Percentiles rank a stretch among this genome's conserved stretches.
These are phyloP conservation scores for Oreonectes daqikongensis DNA, from an alignment of 2,797 vertebrate species.

Conservation along the genomic window DNA sequence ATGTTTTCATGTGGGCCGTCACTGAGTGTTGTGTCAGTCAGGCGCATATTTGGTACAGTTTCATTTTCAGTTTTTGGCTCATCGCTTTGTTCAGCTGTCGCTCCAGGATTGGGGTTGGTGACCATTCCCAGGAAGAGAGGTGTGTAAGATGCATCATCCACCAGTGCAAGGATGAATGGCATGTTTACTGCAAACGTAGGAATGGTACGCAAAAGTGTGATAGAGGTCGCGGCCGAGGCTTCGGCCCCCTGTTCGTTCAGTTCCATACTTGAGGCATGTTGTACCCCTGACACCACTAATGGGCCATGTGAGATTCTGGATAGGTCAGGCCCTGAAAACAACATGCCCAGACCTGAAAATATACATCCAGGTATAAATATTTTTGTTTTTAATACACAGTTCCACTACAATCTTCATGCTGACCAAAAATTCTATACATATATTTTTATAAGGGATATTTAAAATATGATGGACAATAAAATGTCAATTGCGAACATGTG, in stretches of 20 bases:
- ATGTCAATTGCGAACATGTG: not conserved
- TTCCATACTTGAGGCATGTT: conserved; percentile 84
- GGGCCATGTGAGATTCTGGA: conserved; percentile 76
- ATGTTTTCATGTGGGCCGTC: conserved; percentile 46
- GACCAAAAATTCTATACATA: conserved; percentile 3
- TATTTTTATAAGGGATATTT: too few relatives aligned
- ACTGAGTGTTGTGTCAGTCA: conserved; percentile 46
- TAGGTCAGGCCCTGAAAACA: conserved; percentile 83
- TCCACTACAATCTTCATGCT: not conserved
- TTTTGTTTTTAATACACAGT: too few relatives aligned
- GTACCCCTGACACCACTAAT: conserved; percentile 80
- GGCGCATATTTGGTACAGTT: conserved; percentile 31
- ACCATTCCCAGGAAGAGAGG: conserved; percentile 87
- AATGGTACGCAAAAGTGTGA: conserved; percentile 78
- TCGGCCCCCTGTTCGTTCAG: conserved; percentile 86
- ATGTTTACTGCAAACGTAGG: conserved; percentile 83
- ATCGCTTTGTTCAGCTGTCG: conserved; percentile 49
- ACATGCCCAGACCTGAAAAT: conserved; percentile 81
- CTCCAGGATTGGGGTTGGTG: conserved; percentile 82
- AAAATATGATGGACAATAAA: not conserved
- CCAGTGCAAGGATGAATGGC: conserved; percentile 85
- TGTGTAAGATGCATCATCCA: conserved; percentile 78
- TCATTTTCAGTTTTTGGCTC: conserved; percentile 46
- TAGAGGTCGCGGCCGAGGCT: conserved; percentile 80
- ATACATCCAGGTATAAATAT: not conserved